A percentile compares a stretch with the other conserved stretches of the same genome.
Conservation (phyloP, 1,140 invertebrate genomes). For the Drosophila insularis region DNA sequence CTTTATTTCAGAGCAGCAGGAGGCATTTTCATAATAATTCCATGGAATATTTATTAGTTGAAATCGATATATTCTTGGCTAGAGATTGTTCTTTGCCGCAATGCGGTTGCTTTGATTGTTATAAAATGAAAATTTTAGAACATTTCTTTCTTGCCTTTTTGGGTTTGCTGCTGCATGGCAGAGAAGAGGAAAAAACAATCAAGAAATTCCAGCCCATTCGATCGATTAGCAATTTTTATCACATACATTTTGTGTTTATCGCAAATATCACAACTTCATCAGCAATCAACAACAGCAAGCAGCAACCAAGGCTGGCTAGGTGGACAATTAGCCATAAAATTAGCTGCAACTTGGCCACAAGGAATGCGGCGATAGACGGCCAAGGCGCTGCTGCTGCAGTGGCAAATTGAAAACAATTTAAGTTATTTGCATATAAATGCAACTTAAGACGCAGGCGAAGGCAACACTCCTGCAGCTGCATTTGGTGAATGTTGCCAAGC, state of each 20-base stretch:
- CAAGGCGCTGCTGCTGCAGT: constrained; percentile 44
- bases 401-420: constrained; percentile 80
- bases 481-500: constrained; percentile 1
- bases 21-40: not conserved
- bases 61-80: constrained; percentile 1
- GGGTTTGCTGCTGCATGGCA: not conserved
- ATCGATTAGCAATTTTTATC: constrained; percentile 72
- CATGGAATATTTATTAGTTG: not conserved
- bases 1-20: not conserved
- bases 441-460: constrained; percentile 61
- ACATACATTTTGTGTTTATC: constrained; percentile 73
- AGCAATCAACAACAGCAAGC: constrained; percentile 60
- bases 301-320: constrained; percentile 43
- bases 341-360: constrained; percentile 70
- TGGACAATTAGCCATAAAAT: constrained; percentile 79
- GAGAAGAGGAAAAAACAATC: constrained; percentile 41
- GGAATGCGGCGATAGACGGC: constrained; percentile 62
- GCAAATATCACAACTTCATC: constrained; percentile 80
- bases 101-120: not conserved
- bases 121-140: constrained; percentile 1
- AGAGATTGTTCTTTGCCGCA: not conserved
- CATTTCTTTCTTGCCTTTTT: not conserved
- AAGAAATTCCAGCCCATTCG: constrained; percentile 67
- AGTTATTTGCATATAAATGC: constrained; percentile 80
- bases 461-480: constrained; percentile 33